These are phyloP conservation scores for Cephalopachus bancanus DNA, from an alignment of 2,797 vertebrate species.

Conservation along the genomic window DNA sequence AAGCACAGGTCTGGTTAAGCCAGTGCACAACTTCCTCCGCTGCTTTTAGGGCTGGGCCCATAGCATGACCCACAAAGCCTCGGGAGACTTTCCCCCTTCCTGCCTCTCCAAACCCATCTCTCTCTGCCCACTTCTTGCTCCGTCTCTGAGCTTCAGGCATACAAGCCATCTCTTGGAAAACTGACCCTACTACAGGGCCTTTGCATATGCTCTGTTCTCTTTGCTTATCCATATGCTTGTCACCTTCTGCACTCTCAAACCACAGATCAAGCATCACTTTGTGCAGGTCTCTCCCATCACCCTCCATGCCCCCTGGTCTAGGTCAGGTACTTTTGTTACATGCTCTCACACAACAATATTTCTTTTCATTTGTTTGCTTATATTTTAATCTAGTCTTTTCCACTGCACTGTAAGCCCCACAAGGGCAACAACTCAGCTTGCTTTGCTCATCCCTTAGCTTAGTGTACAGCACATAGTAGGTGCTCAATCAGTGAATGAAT, in stretches of 20 bases:
- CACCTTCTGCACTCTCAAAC: not conserved
- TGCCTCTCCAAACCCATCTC: not conserved
- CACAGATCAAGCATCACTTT: not conserved
- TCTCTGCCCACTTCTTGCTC: not conserved
- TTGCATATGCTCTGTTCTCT: not conserved
- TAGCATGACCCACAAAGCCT: not conserved
- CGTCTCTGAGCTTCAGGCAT: not conserved
- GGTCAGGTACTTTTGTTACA: not conserved
- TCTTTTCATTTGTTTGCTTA: not conserved
- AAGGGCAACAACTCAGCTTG: not conserved
- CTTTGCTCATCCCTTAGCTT: not conserved
- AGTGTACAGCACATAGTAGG: not conserved
- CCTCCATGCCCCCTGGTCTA: accelerated
- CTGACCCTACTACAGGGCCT: not conserved
- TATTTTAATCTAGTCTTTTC: not conserved
- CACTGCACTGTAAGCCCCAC: not conserved
- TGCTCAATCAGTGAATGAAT: not conserved
- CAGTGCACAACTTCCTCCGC: not conserved
- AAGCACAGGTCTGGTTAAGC: not conserved
- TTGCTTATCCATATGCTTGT: not conserved
- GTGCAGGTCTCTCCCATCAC: not conserved
- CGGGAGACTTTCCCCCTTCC: not conserved
- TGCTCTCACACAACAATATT: accelerated
- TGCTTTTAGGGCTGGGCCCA: not conserved
- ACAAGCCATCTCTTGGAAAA: not conserved